Conservation (phyloP, 1,140 invertebrate species). For the Drosophila ohnishii region DNA sequence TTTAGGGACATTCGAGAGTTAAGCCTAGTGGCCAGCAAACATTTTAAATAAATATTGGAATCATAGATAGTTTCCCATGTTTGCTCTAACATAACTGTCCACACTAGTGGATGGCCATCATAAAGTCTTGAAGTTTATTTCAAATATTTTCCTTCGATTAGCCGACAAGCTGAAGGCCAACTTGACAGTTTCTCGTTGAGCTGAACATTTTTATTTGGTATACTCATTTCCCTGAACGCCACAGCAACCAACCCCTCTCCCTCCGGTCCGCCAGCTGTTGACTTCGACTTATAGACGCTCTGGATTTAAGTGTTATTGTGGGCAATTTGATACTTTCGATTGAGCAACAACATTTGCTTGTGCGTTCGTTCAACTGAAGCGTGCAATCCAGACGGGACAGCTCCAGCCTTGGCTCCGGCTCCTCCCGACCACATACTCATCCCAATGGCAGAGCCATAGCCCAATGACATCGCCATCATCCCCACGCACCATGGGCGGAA, state of each 20-base stretch:
- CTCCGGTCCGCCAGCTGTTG: slow-evolving; percentile 27
- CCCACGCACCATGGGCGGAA: slow-evolving; percentile 1
- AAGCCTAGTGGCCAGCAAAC: background rate
- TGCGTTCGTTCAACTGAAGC: slow-evolving; percentile 79
- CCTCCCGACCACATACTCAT: slow-evolving; percentile 19
- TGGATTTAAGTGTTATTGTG: slow-evolving; percentile 82
- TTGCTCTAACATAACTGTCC: background rate
- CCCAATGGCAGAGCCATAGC: slow-evolving; percentile 2
- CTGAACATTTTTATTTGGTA: slow-evolving; percentile 72
- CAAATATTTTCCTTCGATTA: slow-evolving; percentile 50
- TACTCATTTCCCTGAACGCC: slow-evolving; percentile 57
- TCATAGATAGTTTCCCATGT: background rate
- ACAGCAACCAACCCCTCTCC: background rate
- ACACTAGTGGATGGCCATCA: slow-evolving; percentile 10
- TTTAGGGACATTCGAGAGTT: background rate
- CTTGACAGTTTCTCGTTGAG: slow-evolving; percentile 41
- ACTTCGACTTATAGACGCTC: slow-evolving; percentile 63
- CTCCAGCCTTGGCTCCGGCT: slow-evolving; percentile 5
- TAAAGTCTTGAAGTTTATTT: slow-evolving; percentile 29
- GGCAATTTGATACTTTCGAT: slow-evolving; percentile 83
- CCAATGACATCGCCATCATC: slow-evolving; percentile 11
- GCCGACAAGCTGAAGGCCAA: slow-evolving; percentile 19
- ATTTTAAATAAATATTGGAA: slow-evolving; percentile 1
- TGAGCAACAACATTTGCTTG: slow-evolving; percentile 82
- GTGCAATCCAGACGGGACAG: slow-evolving; percentile 57